phyloP scores from a whole-genome alignment of 30 jellyfish, hydroid and myxozoan species.

The Kudoa iwatai region DNA sequence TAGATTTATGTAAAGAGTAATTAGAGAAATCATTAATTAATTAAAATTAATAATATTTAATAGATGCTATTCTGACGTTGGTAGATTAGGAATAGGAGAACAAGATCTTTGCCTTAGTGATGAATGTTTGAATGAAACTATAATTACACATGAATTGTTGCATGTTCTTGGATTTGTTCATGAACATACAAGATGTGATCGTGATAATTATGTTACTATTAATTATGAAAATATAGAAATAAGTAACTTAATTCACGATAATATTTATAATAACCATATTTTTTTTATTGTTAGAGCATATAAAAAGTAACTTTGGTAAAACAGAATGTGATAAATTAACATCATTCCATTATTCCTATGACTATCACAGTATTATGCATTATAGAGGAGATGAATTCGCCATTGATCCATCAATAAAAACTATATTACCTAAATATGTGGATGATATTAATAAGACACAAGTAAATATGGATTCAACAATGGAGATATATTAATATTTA shows the following conservation, averaged over 20 bases:
- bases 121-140: neutral
- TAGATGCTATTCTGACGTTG: conserved; percentile 1
- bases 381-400: conserved; percentile 1
- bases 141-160: neutral
- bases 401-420: neutral
- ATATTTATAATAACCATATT: too few relatives aligned
- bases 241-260: too few relatives aligned
- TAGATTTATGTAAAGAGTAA: neutral
- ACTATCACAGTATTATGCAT: neutral
- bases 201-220: neutral
- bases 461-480: too few relatives aligned
- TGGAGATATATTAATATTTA: too few relatives aligned
- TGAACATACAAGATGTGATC: conserved; percentile 1
- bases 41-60: too few relatives aligned
- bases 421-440: too few relatives aligned
- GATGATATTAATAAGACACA: too few relatives aligned
- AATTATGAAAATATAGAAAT: too few relatives aligned
- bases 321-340: neutral
- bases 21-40: too few relatives aligned
- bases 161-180: neutral
- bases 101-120: neutral
- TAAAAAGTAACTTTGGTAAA: neutral
- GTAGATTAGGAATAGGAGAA: neutral
- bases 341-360: neutral
- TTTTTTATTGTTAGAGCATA: too few relatives aligned